Evolutionary conservation across 2,888 invertebrate genomes (phyloP).

Genomic region (Liopterus haemorrhoidalis): DNA sequence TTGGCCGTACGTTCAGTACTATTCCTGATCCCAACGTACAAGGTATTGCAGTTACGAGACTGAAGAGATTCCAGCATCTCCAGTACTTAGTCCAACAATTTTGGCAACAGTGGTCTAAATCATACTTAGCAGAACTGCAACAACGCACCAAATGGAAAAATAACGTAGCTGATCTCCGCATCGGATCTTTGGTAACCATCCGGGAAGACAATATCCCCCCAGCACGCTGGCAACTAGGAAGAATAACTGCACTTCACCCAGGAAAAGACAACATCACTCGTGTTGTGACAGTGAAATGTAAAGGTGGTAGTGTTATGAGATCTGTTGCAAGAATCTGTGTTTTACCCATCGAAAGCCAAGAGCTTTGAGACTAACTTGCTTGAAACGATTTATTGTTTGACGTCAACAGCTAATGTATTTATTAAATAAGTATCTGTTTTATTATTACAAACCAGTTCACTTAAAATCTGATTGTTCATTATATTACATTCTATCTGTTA

Average conservation of each 20-base stretch:
- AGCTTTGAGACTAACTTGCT: too few relatives aligned
- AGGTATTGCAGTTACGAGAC: slow-evolving; percentile 12
- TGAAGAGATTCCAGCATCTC: slow-evolving; percentile 16
- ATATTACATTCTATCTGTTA: too few relatives aligned
- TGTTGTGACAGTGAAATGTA: slow-evolving; percentile 22
- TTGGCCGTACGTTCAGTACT: slow-evolving; percentile 20
- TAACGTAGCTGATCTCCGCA: slow-evolving; percentile 2
- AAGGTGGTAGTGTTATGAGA: slow-evolving; percentile 14
- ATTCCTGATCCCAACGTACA: slow-evolving; percentile 22
- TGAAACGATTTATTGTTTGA: too few relatives aligned
- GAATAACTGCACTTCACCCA: slow-evolving; percentile 24
- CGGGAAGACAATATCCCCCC: slow-evolving; percentile 26
- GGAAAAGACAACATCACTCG: slow-evolving; percentile 23
- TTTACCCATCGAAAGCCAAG: too few relatives aligned
- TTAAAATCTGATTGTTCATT: too few relatives aligned
- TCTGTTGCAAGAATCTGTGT: slow-evolving; percentile 21
- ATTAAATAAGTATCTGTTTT: too few relatives aligned
- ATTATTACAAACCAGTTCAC: too few relatives aligned
- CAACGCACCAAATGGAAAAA: slow-evolving; percentile 23
- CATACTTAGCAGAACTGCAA: slow-evolving; percentile 27
- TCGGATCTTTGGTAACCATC: slow-evolving; percentile 23
- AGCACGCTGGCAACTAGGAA: slow-evolving; percentile 22
- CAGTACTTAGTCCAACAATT: slow-evolving; percentile 23
- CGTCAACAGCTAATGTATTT: too few relatives aligned
- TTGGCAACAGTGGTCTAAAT: slow-evolving; percentile 24